Conservation (phyloP, 2,113 vertebrate genomes). For the Upupa epops region DNA sequence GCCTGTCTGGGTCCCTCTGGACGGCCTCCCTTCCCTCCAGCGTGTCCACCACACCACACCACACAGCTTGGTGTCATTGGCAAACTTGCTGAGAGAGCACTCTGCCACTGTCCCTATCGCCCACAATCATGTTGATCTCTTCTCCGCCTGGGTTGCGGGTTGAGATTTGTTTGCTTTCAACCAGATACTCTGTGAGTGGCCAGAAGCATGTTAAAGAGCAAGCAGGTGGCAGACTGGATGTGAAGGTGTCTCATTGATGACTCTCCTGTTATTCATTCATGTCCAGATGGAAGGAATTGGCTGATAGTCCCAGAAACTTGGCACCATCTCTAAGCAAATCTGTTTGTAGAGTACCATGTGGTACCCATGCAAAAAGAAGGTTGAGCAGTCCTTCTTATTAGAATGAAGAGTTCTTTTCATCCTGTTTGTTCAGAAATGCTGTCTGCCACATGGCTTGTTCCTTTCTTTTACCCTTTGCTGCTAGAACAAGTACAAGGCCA, state of each 20-base stretch:
- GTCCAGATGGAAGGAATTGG: constrained; percentile 54
- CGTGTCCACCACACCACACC: too few relatives aligned
- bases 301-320: neutral
- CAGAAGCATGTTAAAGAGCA: constrained; percentile 16
- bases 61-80: too few relatives aligned
- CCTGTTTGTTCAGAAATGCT: neutral
- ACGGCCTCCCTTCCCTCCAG: too few relatives aligned
- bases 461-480: neutral
- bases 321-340: neutral
- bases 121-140: too few relatives aligned
- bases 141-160: neutral
- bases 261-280: neutral
- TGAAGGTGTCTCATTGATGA: constrained; percentile 36
- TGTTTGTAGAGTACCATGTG: neutral
- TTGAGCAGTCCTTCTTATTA: neutral
- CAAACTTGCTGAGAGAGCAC: too few relatives aligned
- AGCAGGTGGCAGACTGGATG: constrained; percentile 11
- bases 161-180: constrained; percentile 5
- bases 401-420: neutral
- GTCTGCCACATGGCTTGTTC: neutral
- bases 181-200: constrained; percentile 7
- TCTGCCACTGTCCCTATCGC: too few relatives aligned
- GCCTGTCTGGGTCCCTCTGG: too few relatives aligned
- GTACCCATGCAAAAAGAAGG: neutral
- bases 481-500: neutral